Percentiles rank a stretch among this genome's conserved stretches.
Conservation (phyloP, 2,888 invertebrate genomes). For the Smittia aterrima region DNA sequence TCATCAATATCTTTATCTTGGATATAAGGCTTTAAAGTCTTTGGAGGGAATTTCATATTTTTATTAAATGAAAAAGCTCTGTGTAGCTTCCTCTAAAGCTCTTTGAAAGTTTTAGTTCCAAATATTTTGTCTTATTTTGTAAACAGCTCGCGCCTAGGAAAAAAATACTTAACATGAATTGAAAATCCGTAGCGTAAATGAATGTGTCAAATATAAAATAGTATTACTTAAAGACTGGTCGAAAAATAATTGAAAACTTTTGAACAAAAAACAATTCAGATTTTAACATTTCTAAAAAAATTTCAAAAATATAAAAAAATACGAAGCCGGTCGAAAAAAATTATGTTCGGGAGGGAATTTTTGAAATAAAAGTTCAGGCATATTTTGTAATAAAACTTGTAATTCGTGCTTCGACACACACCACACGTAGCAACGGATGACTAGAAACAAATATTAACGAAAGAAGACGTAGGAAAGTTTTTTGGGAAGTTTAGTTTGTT, state of each 20-base stretch:
- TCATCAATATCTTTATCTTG: neutral
- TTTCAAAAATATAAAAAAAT: neutral
- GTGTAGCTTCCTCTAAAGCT: no score
- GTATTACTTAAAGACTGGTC: constrained; percentile 40
- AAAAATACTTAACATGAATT: no score
- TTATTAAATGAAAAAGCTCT: no score
- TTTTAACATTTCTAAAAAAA: constrained; percentile 36
- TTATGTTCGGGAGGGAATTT: neutral
- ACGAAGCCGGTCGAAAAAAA: neutral
- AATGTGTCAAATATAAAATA: constrained; percentile 41
- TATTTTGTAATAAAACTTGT: constrained; percentile 1
- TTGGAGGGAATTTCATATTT: no score
- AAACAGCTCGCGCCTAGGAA: no score
- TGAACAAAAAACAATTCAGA: neutral
- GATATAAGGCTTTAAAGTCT: no score
- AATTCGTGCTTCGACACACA: neutral
- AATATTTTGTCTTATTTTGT: no score
- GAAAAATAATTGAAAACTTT: constrained; percentile 24
- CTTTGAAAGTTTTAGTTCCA: no score
- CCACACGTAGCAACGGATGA: neutral
- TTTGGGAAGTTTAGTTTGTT: neutral
- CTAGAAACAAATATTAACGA: neutral
- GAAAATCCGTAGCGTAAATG: neutral
- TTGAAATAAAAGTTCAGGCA: neutral
- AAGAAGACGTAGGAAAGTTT: neutral